Evolutionary conservation across 2,888 invertebrate species (phyloP).

Genomic region (Elegia similella): DNA sequence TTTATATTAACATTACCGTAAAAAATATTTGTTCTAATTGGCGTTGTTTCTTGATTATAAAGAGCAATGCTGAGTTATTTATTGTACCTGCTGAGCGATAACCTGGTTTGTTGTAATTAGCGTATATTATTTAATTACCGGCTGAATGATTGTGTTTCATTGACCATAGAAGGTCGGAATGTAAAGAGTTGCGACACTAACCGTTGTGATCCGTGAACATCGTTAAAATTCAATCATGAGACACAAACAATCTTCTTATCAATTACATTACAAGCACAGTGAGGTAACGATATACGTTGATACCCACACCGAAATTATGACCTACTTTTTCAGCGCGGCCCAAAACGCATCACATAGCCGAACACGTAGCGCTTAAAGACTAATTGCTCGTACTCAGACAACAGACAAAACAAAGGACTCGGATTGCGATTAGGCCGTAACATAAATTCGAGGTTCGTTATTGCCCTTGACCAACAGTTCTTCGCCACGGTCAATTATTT

Average conservation of each 20-base stretch:
- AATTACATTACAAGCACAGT: constrained; percentile 16
- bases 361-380: not conserved
- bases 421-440: constrained; percentile 44
- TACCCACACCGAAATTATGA: not conserved
- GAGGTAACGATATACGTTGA: constrained; percentile 23
- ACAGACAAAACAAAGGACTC: constrained; percentile 35
- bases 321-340: not conserved
- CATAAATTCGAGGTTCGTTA: constrained; percentile 50
- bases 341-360: not conserved
- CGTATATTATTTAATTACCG: constrained; percentile 57
- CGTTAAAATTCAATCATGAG: constrained; percentile 46
- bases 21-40: constrained; percentile 7
- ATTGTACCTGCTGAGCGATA: constrained; percentile 60
- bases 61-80: constrained; percentile 52
- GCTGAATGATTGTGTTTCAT: constrained; percentile 71
- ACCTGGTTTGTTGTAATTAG: constrained; percentile 51
- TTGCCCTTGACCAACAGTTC: constrained; percentile 66
- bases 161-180: constrained; percentile 71
- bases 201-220: constrained; percentile 45
- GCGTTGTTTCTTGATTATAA: constrained; percentile 30
- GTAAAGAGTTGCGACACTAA: constrained; percentile 62
- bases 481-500: constrained; percentile 53
- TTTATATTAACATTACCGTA: constrained; percentile 27
- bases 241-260: constrained; percentile 29
- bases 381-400: not conserved